Base-by-base conservation (phyloP, 2,797 vertebrate species). In the Cheirogaleus major region DNA sequence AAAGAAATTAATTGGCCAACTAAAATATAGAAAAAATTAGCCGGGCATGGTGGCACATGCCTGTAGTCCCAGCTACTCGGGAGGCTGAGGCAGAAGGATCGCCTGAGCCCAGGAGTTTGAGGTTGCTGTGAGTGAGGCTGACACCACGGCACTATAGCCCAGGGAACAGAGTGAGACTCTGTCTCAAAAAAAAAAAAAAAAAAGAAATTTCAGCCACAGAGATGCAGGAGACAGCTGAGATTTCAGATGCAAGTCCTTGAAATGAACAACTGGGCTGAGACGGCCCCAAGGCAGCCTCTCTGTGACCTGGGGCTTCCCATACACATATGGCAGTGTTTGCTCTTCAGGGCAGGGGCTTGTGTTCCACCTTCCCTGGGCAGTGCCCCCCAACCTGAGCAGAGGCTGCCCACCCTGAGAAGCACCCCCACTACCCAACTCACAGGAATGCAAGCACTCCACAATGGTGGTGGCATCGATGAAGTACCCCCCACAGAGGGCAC, bases 401-500 rank as follows among this genome's bases (percentile, higher is more conserved):
- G 59, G 32, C 69, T 22, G 13, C 80, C 43, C 4, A 4, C 69
- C 59, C 72, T 5, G 4, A 61, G 38, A 11, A 75, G 32, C 80
- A 30, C 13, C 89, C 80, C 11, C 30, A 2, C 11, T 7, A n/a
- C 55, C 57, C 72, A 11, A 99, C 99, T 99, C 98, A 99, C 99
- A 99, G 96, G 99, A 99, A 98, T 99, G 99, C 98, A 99, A 98
- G 72, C 99, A 99, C 98, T 99, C 99, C 95, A 99, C 99, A 55
- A 99, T 99, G 97, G 99, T 99, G 1, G 99, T 99, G 45, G 99
- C 99, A 67, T 99, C 99, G 5, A 99, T 99, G 98, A 99, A 99
- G 98, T 99, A 99, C 1, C 99, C 99, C 20, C 99, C 99, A 25
- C 99, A 99, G 96, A 99, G 98, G 55, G 99, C 99, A 32, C 99